Base-by-base conservation (phyloP, 2,113 vertebrate genomes). In the Todiramphus chloris region DNA sequence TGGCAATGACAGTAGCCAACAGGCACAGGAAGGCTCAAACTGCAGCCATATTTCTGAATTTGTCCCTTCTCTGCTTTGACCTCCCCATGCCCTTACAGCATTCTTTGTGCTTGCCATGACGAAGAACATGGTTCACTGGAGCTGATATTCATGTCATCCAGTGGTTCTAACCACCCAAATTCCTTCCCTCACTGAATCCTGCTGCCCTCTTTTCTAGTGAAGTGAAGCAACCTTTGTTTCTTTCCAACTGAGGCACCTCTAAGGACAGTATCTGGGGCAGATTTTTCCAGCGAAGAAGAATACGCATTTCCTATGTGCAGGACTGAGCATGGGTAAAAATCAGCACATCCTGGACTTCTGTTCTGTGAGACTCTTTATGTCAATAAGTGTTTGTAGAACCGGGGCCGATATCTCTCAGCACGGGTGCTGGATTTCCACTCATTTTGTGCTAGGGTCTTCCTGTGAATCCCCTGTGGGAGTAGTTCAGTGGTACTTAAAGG, bases 341-440 rank as follows among this genome's bases (percentile, higher is more conserved):
- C 58, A 84, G 28, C 37, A 37, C 41, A 63, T 31, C 13, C 64
- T 67, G 27, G 48, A 24, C 44, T 87, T 84, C 27, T 3, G 41
- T 78, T 43, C 23, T 68, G 27, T 87, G 41, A 82, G 82, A 51
- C 70, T 90, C 74, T 88, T 89, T 82, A 79, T 35, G 28, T 81
- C 84, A 83, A 46, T 79, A 73, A 89, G 68, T 43, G 51, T 67
- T 74, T 92, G 68, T 33, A 93, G 72, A 89, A 90, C 67, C 8
- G 9, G 62, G 90, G 62, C 50, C 1, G 41, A 68, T 90, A 91
- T 94, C 83, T 92, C 93, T 95, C 92, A 92, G 82, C 68, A 75
- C 94, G 92, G 92, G 95, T 96, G 93, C 88, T 96, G 56, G 64
- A 93, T 96, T 96, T 97, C 91, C 94, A 76, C 90, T 93, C 62